Conservation (phyloP, 1,140 invertebrate genomes). For the Geopemphigus sp. region DNA sequence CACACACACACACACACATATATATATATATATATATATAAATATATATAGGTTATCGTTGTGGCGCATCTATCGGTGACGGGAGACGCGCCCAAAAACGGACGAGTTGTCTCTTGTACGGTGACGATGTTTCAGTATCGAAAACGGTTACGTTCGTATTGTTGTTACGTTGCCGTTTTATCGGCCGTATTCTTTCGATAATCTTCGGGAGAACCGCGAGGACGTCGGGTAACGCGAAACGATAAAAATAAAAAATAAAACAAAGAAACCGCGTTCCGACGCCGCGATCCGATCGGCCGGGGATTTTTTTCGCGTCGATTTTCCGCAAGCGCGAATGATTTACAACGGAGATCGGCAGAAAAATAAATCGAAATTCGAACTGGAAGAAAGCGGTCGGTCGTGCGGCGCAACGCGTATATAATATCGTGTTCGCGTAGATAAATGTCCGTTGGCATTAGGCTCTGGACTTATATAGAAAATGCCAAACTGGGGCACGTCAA, state of each 20-base stretch:
- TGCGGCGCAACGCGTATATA: background rate
- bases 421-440: slow-evolving; percentile 6
- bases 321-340: background rate
- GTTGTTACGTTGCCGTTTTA: no score
- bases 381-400: background rate
- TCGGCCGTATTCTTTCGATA: background rate
- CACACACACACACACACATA: no score
- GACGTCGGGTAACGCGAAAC: background rate
- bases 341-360: background rate
- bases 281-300: no score
- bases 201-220: background rate
- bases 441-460: slow-evolving; percentile 32
- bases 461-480: slow-evolving; percentile 21
- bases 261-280: no score
- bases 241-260: no score
- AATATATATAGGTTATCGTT: no score
- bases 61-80: background rate
- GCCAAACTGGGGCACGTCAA: slow-evolving; percentile 43
- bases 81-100: background rate
- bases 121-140: background rate
- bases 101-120: no score
- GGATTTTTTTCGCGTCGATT: background rate
- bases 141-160: no score
- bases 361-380: background rate
- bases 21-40: no score